These are phyloP conservation scores for Lasiommata megera DNA, from an alignment of 2,888 invertebrate genomes.

Conservation along the genomic window DNA sequence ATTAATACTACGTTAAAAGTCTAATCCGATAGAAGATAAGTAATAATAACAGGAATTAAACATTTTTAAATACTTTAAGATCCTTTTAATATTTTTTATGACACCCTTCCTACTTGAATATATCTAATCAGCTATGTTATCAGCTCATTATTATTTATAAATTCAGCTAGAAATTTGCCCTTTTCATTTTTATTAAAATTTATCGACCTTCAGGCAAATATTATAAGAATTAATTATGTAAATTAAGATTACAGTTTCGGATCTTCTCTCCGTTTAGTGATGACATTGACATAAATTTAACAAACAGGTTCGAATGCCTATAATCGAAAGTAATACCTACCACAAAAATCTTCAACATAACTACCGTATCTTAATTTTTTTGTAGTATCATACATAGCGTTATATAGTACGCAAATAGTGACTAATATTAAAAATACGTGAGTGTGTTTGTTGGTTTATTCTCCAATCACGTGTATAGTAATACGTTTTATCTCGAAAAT, in stretches of 20 bases:
- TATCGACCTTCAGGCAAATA: conserved; percentile 22
- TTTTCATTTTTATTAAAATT: conserved; percentile 5
- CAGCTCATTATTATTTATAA: no score
- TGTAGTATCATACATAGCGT: neutral
- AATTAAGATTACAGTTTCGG: conserved; percentile 38
- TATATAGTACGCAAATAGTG: neutral
- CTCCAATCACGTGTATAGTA: no score
- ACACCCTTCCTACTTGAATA: no score
- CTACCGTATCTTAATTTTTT: no score
- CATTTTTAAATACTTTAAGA: no score
- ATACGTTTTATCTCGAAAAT: no score
- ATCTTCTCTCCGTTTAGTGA: conserved; percentile 58
- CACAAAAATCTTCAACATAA: conserved; percentile 4
- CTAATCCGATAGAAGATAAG: no score
- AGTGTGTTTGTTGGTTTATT: no score
- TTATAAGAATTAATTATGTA: conserved; percentile 34
- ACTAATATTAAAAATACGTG: neutral
- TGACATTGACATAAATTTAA: conserved; percentile 70
- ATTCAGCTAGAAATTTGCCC: conserved; percentile 1
- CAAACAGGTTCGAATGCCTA: conserved; percentile 53
- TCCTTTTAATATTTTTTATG: no score
- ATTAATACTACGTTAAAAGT: no score
- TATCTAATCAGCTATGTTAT: no score
- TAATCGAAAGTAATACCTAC: conserved; percentile 58
- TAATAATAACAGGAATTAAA: no score